These are phyloP conservation scores for Gymnodraco acuticeps DNA, from an alignment of 2,797 vertebrate genomes.

Conservation along the genomic window DNA sequence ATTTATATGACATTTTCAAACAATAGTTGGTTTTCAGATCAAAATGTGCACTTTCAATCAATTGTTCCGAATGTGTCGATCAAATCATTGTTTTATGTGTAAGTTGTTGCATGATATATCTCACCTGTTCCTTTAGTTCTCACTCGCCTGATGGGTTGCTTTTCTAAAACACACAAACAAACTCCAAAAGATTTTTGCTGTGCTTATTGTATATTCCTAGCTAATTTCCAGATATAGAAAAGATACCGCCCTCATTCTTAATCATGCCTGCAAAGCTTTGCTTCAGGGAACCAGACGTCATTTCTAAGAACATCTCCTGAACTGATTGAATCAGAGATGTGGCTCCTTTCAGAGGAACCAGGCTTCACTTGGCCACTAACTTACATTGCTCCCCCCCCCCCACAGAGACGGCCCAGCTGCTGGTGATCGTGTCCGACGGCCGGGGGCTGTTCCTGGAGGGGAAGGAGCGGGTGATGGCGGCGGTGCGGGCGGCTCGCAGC, in stretches of 20 bases:
- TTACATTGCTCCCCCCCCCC: slow-evolving; percentile 2
- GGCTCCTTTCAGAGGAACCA: neutral
- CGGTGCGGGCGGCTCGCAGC: slow-evolving; percentile 88
- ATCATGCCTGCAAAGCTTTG: neutral
- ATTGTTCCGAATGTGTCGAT: too few relatives aligned
- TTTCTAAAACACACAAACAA: too few relatives aligned
- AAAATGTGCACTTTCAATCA: too few relatives aligned
- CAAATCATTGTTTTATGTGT: too few relatives aligned
- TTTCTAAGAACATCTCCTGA: neutral
- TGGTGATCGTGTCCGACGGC: slow-evolving; percentile 96
- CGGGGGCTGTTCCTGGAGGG: slow-evolving; percentile 96
- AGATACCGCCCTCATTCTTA: neutral
- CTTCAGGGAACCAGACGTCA: neutral
- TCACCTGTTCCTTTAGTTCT: too few relatives aligned
- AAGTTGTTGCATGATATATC: too few relatives aligned
- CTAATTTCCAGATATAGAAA: neutral
- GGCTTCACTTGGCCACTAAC: neutral
- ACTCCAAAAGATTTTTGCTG: too few relatives aligned
- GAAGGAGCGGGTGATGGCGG: slow-evolving; percentile 92
- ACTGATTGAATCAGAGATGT: neutral
- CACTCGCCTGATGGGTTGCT: neutral
- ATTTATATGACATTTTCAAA: too few relatives aligned
- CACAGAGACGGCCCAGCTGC: slow-evolving; percentile 93
- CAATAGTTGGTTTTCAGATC: too few relatives aligned
- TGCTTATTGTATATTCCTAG: too few relatives aligned